A percentile compares a stretch with the other conserved stretches of the same genome.
Conservation (phyloP, 2,888 invertebrate species). For the Ctena decussata region DNA sequence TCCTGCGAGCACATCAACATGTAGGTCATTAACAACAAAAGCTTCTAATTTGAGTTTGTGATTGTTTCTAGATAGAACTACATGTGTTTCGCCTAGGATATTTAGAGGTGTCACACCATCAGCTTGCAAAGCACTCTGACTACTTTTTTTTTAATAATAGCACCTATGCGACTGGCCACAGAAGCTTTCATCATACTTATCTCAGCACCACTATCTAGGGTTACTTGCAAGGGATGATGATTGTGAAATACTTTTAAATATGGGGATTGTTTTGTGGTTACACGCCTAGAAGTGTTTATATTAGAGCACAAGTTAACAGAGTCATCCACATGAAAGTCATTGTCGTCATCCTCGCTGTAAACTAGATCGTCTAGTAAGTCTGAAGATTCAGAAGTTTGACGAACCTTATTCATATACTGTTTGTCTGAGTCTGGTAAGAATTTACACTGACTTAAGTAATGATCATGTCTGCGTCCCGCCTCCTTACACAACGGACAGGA, state of each 20-base stretch:
- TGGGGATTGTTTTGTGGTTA: conserved; percentile 47
- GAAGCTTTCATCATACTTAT: conserved; percentile 47
- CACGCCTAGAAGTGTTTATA: conserved; percentile 12
- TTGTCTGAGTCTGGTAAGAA: too few species aligned
- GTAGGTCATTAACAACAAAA: conserved; percentile 22
- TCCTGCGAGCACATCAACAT: conserved; percentile 52
- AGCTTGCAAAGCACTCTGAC: conserved; percentile 30
- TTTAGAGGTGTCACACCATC: conserved; percentile 23
- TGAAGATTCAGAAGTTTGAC: too few species aligned
- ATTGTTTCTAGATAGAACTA: neutral
- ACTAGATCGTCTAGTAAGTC: too few species aligned
- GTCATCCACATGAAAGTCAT: too few species aligned
- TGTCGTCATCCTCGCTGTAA: too few species aligned
- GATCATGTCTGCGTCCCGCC: neutral
- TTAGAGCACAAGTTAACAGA: too few species aligned
- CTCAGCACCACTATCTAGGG: conserved; percentile 48
- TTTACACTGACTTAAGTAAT: too few species aligned
- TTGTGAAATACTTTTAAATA: conserved; percentile 43
- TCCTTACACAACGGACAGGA: neutral
- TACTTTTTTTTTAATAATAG: conserved; percentile 21
- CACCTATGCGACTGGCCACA: conserved; percentile 24
- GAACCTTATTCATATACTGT: too few species aligned
- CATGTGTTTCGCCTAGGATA: conserved; percentile 17
- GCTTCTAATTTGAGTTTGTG: neutral
- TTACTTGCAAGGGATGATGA: conserved; percentile 41